Conservation (phyloP, 2,113 vertebrate genomes). For the Indicator maculatus region DNA sequence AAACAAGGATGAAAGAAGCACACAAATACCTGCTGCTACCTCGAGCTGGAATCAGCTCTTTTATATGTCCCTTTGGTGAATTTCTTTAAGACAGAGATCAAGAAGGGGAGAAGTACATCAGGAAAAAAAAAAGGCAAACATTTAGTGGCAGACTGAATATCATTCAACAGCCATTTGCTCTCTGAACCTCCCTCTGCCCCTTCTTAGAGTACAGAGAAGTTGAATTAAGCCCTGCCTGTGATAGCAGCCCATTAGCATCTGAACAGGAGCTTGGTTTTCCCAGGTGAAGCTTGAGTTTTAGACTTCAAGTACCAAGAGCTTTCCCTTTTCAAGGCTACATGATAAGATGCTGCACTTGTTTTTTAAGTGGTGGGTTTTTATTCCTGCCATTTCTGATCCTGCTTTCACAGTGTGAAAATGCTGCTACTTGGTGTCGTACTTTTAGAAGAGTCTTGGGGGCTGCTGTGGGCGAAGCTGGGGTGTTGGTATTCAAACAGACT, state of each 20-base stretch:
- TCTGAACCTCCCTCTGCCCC: constrained; percentile 22
- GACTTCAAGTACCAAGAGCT: background rate
- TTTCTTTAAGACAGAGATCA: constrained; percentile 10
- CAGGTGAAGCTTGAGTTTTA: constrained; percentile 1
- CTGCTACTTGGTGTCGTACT: background rate
- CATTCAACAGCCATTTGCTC: constrained; percentile 23
- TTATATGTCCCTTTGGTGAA: background rate
- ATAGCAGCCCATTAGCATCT: constrained; percentile 25
- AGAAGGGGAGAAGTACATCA: background rate
- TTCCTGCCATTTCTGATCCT: background rate
- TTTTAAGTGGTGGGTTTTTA: background rate
- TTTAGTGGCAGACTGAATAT: constrained; percentile 8
- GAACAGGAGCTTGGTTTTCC: constrained; percentile 18
- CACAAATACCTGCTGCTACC: background rate
- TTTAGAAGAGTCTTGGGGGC: background rate
- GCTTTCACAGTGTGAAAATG: background rate
- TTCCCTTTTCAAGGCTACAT: background rate
- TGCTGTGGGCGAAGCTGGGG: background rate
- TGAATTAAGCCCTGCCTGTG: constrained; percentile 38
- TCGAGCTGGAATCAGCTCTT: background rate
- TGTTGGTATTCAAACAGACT: background rate
- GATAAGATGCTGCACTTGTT: background rate
- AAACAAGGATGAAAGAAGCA: background rate
- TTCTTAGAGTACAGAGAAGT: background rate
- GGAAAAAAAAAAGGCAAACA: background rate